Evolutionary conservation across 2,888 invertebrate species (phyloP), one percentile per base, ranked within the genome.

Genomic region (Heliothis peltigera): DNA sequence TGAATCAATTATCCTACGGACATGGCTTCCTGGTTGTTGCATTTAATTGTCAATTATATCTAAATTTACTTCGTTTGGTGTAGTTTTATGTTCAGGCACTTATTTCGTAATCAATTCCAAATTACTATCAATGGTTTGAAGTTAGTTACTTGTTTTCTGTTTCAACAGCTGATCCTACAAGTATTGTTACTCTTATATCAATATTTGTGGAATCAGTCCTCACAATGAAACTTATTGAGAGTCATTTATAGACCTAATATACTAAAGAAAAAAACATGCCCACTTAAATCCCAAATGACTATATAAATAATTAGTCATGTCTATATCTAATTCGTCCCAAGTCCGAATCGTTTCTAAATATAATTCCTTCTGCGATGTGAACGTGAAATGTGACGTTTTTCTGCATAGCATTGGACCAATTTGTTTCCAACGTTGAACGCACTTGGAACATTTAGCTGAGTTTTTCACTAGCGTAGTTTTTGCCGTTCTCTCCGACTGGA

Each of bases 401-500:
- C 63, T 63, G 58, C 59, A 69, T 70, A 64, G 48, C 61, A 59
- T 66, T 48, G 59, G 44, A 61, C 15, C 64, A 62, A 59, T 70
- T 77, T 66, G 58, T 76, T 62, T 49, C 54, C 56, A 57, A 59
- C 18, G 43, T 46, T 21, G 46, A 15, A 6, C 46, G 21, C 21
- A 28, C 28, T 28, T 75, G 52, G 58, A 66, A 66, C 43, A 56
- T 58, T 67, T 76, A 25, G 39, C 47, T 39, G 46, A 56, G 57
- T 60, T 64, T 74, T 63, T 60, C 53, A 61, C 43, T 48, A 51
- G 49, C 46, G 7, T 15, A 44, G 46, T 70, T 72, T 64, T 62
- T 69, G 61, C 59, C 57, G 64, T 79, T 75, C 59, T 68, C 70
- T 70, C 59, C 17, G 60, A 44, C 74, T 76, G 68, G 69, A 81